Evolutionary conservation across 2,113 vertebrate genomes (phyloP).

Genomic region (Plecturocebus donacophilus): DNA sequence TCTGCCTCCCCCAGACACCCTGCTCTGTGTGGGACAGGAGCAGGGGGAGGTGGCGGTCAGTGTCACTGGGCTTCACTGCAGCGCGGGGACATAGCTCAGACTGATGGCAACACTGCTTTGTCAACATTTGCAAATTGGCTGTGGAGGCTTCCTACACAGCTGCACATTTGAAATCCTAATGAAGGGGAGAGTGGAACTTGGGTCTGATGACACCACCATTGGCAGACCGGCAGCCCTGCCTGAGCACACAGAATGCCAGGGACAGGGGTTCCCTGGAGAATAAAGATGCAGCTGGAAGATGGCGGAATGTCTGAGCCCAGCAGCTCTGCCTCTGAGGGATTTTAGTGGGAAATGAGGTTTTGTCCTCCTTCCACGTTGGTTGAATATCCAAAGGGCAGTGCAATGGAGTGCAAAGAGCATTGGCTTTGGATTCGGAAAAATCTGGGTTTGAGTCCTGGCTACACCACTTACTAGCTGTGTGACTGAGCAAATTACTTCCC

Average conservation of each 20-base stretch:
- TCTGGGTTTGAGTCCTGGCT: neutral
- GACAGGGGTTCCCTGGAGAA: neutral
- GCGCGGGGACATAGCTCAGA: neutral
- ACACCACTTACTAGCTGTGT: neutral
- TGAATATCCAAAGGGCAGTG: neutral
- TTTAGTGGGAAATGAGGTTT: neutral
- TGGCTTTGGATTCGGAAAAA: neutral
- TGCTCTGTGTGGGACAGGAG: neutral
- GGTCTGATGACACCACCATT: neutral
- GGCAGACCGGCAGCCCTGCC: neutral
- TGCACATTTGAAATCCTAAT: neutral
- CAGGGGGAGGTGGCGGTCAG: neutral
- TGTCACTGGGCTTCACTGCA: neutral
- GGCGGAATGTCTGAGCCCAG: too few relatives aligned
- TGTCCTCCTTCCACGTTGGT: neutral
- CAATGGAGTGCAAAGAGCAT: neutral
- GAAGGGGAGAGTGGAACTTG: neutral
- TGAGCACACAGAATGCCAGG: neutral
- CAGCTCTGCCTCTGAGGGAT: neutral
- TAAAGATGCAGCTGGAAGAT: neutral
- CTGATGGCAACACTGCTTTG: neutral
- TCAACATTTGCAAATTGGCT: neutral
- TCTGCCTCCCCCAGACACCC: neutral
- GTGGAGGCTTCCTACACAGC: neutral
- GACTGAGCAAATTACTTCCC: neutral